Base-by-base conservation (phyloP, 1,140 invertebrate species). In the Drosophila burlai region DNA sequence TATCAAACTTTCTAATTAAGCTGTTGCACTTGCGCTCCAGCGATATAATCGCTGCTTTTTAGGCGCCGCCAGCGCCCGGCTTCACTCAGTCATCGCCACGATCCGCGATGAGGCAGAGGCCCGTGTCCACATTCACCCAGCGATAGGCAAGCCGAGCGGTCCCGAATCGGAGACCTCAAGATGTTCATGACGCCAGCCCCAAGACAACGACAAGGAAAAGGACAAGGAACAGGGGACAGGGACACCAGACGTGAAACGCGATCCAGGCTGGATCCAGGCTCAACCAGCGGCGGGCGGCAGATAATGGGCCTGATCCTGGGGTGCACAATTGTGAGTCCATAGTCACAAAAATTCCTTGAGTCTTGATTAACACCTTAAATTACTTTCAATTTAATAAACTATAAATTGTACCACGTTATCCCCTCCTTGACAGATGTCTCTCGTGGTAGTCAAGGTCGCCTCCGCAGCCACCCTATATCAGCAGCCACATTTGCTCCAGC, bases 101-200 rank as follows among this genome's bases (percentile, higher is more conserved):
- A 89, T 90, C 76, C 91, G 91, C 87, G 86, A 92, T 92, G 91
- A 90, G 73, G 77, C 76, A 83, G 84, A 92, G 86, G 87, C 80
- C 57, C 43, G 63, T 63, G 83, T 65, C 64, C 58, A 60, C 67
- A 74, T 55, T 68, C 45, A 73, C 31, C 74, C 52, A 73, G 49
- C 55, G 81, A 54, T 76, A 84, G 50, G 76, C 43, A 73, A 66
- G 52, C 72, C 58, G 71, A 75, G 62, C 66, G 81, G 75, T 79
- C 55, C 55, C 55, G 21, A 58, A 42, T 83, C 58, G 54, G 64
- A 81, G 54, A 55, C 54, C 54, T 55, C 54, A 92, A 91, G 66
- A 92, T 85, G 86, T 91, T 69, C 72, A 78, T 82, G 57, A 80
- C 73, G 77, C 63, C 67, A 62, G 60, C 46, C 49, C 31, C 34